Conservation (phyloP, 1,140 invertebrate species). For the Steinernema khuongi region DNA sequence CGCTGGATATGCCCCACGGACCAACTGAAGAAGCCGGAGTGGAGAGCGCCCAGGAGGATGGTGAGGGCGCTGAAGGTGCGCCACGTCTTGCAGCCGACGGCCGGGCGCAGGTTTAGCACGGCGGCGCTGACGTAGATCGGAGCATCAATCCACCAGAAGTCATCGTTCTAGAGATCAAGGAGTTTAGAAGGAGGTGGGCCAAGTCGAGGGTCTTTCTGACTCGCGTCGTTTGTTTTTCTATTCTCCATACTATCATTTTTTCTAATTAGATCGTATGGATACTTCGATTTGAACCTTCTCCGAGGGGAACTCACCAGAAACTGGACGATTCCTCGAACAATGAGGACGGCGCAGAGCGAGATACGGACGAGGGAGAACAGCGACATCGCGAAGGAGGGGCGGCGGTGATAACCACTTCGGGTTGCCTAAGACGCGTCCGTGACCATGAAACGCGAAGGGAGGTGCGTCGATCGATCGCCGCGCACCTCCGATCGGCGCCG, state of each 20-base stretch:
- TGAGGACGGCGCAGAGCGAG: not conserved
- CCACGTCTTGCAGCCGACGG: conserved; percentile 35
- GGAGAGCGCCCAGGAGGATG: conserved; percentile 37
- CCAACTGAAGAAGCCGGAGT: conserved; percentile 37
- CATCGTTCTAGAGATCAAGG: conserved; percentile 38
- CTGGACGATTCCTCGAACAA: not conserved
- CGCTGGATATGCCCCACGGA: conserved; percentile 32
- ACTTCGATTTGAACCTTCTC: not conserved
- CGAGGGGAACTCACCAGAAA: not conserved
- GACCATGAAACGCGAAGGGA: no score
- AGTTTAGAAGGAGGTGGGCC: not conserved
- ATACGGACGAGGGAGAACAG: not conserved
- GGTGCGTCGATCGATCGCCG: no score
- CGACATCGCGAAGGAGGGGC: no score
- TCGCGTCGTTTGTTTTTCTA: not conserved
- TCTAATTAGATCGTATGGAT: not conserved
- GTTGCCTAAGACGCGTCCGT: not conserved
- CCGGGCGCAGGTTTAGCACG: conserved; percentile 33
- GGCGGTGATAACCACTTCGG: no score
- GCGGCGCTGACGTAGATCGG: conserved; percentile 38
- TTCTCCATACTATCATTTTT: not conserved
- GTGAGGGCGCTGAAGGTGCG: conserved; percentile 29
- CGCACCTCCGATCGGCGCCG: no score
- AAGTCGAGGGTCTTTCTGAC: no score
- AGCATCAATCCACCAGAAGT: conserved; percentile 46